Percentiles rank a stretch among this genome's conserved stretches.
These are phyloP conservation scores for Mustela nigripes DNA, from an alignment of 2,113 vertebrate genomes.

Conservation along the genomic window DNA sequence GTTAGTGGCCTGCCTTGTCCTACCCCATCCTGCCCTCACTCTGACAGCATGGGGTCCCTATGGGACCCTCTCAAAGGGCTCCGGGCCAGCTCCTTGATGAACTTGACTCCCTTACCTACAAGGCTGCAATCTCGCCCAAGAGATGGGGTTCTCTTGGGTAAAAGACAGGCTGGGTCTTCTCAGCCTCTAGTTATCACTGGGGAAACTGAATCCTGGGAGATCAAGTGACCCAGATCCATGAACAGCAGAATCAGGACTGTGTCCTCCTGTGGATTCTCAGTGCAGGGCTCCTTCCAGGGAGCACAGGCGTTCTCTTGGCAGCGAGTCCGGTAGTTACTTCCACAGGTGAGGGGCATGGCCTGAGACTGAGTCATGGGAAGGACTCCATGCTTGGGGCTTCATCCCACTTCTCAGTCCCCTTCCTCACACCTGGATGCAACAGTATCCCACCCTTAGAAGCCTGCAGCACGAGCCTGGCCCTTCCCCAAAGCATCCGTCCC, in stretches of 20 bases:
- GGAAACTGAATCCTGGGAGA: neutral
- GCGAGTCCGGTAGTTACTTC: neutral
- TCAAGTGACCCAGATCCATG: neutral
- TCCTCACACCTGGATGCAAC: neutral
- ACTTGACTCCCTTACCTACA: neutral
- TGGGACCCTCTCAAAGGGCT: neutral
- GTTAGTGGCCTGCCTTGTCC: neutral
- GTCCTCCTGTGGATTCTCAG: too few relatives aligned
- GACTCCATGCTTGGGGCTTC: neutral
- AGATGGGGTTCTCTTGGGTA: neutral
- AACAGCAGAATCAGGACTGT: neutral
- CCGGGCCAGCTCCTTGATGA: neutral
- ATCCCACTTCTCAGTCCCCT: neutral
- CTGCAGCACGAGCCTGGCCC: neutral
- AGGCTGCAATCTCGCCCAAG: neutral
- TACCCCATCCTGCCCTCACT: neutral
- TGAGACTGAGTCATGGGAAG: fast-evolving
- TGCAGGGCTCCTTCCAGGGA: neutral
- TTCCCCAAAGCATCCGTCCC: neutral
- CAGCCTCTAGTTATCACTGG: neutral
- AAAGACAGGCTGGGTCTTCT: neutral
- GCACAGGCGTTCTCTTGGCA: neutral
- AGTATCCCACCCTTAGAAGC: neutral
- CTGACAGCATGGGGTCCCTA: neutral
- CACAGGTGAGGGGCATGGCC: neutral